Conservation (phyloP, 2,797 vertebrate species). For the Chiloscyllium punctatum region DNA sequence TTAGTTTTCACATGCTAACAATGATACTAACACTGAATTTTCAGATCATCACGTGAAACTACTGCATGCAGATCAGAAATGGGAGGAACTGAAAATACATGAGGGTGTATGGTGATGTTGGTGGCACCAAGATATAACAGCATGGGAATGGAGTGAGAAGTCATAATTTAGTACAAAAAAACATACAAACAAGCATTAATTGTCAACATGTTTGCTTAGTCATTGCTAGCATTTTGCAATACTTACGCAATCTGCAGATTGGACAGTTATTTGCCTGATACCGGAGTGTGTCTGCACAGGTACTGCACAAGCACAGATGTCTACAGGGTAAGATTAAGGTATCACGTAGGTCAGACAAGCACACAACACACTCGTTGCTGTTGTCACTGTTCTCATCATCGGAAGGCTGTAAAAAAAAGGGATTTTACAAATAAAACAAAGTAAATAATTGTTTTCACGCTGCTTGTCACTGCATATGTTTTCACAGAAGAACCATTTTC, state of each 20-base stretch:
- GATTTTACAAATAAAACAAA: background rate
- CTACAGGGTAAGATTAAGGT: conserved; percentile 92
- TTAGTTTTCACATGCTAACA: background rate
- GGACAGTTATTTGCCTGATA: conserved; percentile 98
- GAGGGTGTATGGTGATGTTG: no score
- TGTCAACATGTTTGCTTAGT: background rate
- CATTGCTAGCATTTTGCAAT: background rate
- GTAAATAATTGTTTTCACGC: background rate
- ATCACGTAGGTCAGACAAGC: conserved; percentile 86
- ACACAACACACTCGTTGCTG: conserved; percentile 96
- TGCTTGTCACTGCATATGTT: background rate
- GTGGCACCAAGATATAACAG: background rate
- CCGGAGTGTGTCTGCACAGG: conserved; percentile 87
- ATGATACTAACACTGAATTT: background rate
- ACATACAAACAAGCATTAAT: background rate
- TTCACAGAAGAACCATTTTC: background rate
- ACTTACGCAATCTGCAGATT: conserved; percentile 94
- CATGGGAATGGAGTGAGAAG: background rate
- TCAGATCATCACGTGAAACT: background rate
- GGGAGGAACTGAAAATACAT: background rate
- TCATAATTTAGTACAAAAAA: background rate
- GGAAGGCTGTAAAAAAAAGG: conserved; percentile 62
- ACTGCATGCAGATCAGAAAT: background rate
- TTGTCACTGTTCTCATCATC: conserved; percentile 96
- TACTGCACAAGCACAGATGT: conserved; percentile 90